A percentile compares a stretch with the other conserved stretches of the same genome.
Evolutionary conservation across 2,113 vertebrate genomes (phyloP).

Genomic region (Oryzias javanicus): DNA sequence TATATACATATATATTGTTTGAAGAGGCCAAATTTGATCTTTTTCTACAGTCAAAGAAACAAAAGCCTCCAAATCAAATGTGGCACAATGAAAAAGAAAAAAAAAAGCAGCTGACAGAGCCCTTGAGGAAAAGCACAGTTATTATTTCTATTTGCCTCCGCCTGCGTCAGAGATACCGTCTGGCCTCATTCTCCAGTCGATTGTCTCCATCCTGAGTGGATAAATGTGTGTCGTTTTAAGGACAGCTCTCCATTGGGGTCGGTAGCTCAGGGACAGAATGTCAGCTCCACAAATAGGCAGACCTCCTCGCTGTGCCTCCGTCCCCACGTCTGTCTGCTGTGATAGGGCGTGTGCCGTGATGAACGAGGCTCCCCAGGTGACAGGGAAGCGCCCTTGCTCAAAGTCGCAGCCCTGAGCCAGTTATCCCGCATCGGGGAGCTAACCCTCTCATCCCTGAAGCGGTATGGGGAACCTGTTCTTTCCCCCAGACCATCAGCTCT

Average conservation of each 20-base stretch:
- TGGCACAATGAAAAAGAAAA: slow-evolving; percentile 3
- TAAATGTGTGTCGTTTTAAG: slow-evolving; percentile 61
- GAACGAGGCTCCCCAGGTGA: slow-evolving; percentile 29
- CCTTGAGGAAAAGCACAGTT: slow-evolving; percentile 5
- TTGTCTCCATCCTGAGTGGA: slow-evolving; percentile 24
- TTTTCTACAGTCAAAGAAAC: neutral
- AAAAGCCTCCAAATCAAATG: neutral
- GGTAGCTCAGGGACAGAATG: slow-evolving; percentile 42
- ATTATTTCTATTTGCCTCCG: slow-evolving; percentile 18
- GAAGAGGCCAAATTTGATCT: neutral
- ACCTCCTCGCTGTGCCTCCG: slow-evolving; percentile 22
- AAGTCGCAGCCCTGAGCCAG: slow-evolving; percentile 46
- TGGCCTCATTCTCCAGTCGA: slow-evolving; percentile 49
- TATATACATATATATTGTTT: slow-evolving; percentile 5
- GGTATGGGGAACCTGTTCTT: slow-evolving; percentile 31
- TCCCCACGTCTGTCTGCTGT: slow-evolving; percentile 11
- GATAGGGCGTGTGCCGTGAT: slow-evolving; percentile 24
- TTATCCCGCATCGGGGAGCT: slow-evolving; percentile 37
- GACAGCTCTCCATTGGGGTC: slow-evolving; percentile 45
- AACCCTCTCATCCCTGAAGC: slow-evolving; percentile 30
- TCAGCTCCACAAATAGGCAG: slow-evolving; percentile 56
- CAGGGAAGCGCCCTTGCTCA: slow-evolving; percentile 42
- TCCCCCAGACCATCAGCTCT: neutral
- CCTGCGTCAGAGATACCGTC: slow-evolving; percentile 10
- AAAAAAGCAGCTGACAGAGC: neutral